Evolutionary conservation across 30 jellyfish, hydroid and myxozoan species (phyloP).

Genomic region (Euphysa ruthae): DNA sequence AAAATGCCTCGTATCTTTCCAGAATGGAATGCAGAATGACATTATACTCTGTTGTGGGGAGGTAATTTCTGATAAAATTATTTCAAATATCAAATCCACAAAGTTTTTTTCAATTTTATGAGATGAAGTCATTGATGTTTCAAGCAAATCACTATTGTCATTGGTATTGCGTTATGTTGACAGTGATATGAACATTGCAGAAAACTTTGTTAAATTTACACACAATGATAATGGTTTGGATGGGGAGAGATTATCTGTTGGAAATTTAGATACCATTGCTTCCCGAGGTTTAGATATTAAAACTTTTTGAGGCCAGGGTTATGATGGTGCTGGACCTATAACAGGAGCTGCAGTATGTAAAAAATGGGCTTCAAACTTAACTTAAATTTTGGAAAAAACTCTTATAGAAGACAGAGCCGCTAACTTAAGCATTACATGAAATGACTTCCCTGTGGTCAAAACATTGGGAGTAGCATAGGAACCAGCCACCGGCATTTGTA

Average conservation of each 20-base stretch:
- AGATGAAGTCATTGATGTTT: not conserved
- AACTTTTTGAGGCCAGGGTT: too few species aligned
- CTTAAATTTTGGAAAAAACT: too few species aligned
- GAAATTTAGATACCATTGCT: not conserved
- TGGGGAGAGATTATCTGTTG: too few species aligned
- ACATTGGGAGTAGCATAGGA: constrained; percentile 23
- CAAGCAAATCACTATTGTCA: not conserved
- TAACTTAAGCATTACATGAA: constrained; percentile 5
- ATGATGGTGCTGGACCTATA: too few species aligned
- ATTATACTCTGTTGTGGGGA: not conserved
- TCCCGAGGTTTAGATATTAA: too few species aligned
- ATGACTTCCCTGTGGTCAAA: constrained; percentile 31
- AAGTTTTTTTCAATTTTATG: too few species aligned
- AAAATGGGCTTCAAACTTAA: constrained; percentile 57
- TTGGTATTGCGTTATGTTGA: not conserved
- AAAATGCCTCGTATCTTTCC: too few species aligned
- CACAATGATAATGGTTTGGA: too few species aligned
- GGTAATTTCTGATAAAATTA: not conserved
- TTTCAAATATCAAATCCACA: too few species aligned
- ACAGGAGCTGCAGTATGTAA: too few species aligned
- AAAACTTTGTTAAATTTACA: too few species aligned
- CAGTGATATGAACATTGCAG: too few species aligned
- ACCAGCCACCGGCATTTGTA: constrained; percentile 4
- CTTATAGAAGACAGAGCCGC: constrained; percentile 41
- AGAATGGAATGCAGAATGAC: not conserved